Conservation (phyloP, 2,113 vertebrate species). For the Podilymbus podiceps region DNA sequence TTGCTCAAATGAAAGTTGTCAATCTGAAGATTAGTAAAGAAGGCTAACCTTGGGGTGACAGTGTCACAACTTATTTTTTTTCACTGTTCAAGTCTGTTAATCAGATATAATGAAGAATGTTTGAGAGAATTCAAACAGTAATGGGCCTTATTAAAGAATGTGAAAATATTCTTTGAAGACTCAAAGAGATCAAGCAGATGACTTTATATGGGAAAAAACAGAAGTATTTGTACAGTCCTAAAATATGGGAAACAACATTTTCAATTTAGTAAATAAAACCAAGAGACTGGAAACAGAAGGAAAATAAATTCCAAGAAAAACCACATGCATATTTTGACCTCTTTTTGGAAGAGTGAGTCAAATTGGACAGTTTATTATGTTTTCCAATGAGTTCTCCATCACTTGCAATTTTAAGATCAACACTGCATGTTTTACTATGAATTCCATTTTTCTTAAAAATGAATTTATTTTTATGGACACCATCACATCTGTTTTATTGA, state of each 20-base stretch:
- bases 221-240: not conserved
- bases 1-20: not conserved
- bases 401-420: not conserved
- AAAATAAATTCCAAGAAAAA: not conserved
- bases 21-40: not conserved
- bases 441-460: not conserved
- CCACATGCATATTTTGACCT: fast-evolving
- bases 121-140: not conserved
- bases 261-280: not conserved
- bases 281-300: not conserved
- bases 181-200: not conserved
- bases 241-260: not conserved
- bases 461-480: not conserved
- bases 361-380: not conserved
- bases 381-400: not conserved
- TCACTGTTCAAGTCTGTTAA: not conserved
- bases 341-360: not conserved
- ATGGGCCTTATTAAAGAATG: not conserved
- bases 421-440: not conserved
- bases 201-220: not conserved
- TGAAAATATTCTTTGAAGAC: not conserved
- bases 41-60: not conserved
- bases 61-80: not conserved
- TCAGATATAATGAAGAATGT: not conserved
- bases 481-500: not conserved